A percentile compares a stretch with the other conserved stretches of the same genome.
Evolutionary conservation across 2,797 vertebrate species (phyloP).

Genomic region (Sorex maritimensis): DNA sequence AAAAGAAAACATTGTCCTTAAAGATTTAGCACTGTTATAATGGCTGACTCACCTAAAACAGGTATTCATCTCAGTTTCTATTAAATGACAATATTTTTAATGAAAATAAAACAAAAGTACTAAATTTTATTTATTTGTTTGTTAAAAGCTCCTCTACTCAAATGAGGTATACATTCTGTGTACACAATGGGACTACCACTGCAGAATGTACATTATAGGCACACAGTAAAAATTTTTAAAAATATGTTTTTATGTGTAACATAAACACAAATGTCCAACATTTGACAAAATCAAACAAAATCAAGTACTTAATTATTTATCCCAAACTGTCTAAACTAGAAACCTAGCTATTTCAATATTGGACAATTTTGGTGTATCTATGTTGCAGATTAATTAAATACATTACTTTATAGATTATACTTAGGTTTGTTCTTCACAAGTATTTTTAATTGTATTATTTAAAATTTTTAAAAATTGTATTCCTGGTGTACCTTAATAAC

Average conservation of each 20-base stretch:
- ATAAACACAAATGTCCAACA: too few relatives aligned
- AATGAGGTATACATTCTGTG: background rate
- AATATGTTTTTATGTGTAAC: background rate
- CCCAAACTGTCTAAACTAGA: background rate
- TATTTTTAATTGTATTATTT: too few relatives aligned
- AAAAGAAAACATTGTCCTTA: too few relatives aligned
- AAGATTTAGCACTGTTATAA: too few relatives aligned
- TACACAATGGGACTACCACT: background rate
- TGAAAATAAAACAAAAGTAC: too few relatives aligned
- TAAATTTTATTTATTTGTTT: background rate
- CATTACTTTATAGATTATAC: too few relatives aligned
- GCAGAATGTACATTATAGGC: background rate
- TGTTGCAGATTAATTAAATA: background rate
- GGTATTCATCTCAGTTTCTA: too few relatives aligned
- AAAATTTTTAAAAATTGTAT: background rate
- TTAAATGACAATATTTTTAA: too few relatives aligned
- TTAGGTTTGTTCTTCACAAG: too few relatives aligned
- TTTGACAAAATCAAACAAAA: too few relatives aligned
- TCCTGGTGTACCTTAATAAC: background rate
- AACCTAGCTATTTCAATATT: constrained; percentile 17
- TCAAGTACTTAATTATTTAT: too few relatives aligned
- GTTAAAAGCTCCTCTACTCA: background rate
- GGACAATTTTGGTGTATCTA: background rate
- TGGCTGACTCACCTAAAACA: too few relatives aligned
- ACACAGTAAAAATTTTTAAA: background rate